Conservation (phyloP, 2,888 invertebrate species). For the Pecten maximus region DNA sequence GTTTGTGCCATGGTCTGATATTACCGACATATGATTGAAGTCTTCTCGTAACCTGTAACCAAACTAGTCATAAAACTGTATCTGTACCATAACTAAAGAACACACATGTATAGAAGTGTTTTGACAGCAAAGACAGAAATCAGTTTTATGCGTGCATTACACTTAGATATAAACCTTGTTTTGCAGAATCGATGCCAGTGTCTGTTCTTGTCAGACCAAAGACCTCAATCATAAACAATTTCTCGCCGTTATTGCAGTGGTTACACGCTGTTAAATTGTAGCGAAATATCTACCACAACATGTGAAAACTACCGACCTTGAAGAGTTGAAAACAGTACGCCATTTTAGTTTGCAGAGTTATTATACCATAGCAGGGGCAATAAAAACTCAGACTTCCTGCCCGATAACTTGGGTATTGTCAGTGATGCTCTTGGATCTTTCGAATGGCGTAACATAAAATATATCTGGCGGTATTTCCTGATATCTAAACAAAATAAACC, state of each 20-base stretch:
- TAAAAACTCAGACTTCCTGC: neutral
- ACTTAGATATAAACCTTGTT: neutral
- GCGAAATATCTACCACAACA: neutral
- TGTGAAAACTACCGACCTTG: neutral
- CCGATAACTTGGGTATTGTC: no score
- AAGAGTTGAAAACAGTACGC: neutral
- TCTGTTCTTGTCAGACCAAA: neutral
- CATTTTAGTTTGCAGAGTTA: neutral
- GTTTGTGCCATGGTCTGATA: no score
- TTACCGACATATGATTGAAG: no score
- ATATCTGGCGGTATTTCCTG: no score
- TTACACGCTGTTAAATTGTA: neutral
- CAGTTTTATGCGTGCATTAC: neutral
- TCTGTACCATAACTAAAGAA: neutral
- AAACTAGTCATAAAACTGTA: neutral
- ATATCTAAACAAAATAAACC: no score
- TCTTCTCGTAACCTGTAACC: neutral
- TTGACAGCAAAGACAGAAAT: neutral
- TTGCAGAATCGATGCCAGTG: neutral
- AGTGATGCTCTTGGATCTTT: no score
- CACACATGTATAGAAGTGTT: neutral
- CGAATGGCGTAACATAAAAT: no score
- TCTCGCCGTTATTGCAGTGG: neutral
- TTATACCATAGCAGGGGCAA: neutral
- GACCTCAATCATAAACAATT: neutral